Percentiles rank a stretch among this genome's conserved stretches.
Conservation (phyloP, 2,888 invertebrate species). For the Silvanus unidentatus region DNA sequence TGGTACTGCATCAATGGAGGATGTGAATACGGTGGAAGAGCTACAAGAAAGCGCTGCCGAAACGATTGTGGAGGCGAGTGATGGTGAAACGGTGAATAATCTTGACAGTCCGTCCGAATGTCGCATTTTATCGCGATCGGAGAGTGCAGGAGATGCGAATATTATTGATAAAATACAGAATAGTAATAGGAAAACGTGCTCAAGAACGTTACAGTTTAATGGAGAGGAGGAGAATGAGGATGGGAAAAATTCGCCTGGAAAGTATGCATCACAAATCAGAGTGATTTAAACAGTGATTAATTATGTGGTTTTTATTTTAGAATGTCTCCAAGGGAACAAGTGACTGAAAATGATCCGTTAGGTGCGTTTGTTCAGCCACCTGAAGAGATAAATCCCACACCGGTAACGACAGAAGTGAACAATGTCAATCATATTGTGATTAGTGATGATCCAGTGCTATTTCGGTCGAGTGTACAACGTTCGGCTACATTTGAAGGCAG, state of each 20-base stretch:
- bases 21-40: background rate
- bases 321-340: conserved; percentile 73
- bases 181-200: conserved; percentile 49
- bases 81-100: conserved; percentile 19
- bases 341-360: conserved; percentile 86
- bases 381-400: conserved; percentile 24
- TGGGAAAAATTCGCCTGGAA: conserved; percentile 52
- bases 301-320: conserved; percentile 38
- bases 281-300: background rate
- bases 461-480: conserved; percentile 47
- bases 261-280: conserved; percentile 39
- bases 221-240: conserved; percentile 45
- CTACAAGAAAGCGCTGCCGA: too few species aligned
- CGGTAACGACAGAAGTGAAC: conserved; percentile 28
- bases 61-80: conserved; percentile 21
- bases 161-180: conserved; percentile 65
- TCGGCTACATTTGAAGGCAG: conserved; percentile 54
- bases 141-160: conserved; percentile 75
- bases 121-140: conserved; percentile 57
- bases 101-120: conserved; percentile 60
- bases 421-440: conserved; percentile 41
- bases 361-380: conserved; percentile 62
- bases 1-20: conserved; percentile 23
- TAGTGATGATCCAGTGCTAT: conserved; percentile 65
- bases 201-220: conserved; percentile 53